phyloP scores from a whole-genome alignment of 1,140 invertebrate species.

The Drosophila obscura region DNA sequence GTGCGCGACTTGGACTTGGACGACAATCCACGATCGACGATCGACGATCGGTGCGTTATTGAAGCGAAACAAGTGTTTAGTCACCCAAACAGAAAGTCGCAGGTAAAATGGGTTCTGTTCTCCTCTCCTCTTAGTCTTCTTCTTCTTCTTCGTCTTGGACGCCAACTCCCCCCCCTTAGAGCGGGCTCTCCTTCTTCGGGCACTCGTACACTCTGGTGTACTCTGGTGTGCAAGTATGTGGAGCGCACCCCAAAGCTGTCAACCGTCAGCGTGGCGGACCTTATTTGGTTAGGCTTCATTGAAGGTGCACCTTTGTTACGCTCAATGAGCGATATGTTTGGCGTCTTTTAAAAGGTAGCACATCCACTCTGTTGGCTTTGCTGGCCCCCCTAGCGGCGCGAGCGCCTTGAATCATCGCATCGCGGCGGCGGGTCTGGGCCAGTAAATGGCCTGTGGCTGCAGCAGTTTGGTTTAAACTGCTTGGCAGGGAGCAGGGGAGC shows the following conservation, averaged over 20 bases:
- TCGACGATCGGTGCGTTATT: slow-evolving; percentile 78
- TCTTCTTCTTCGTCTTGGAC: not conserved
- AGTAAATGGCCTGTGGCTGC: slow-evolving; percentile 48
- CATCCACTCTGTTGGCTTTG: slow-evolving; percentile 1
- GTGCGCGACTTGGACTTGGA: slow-evolving; percentile 10
- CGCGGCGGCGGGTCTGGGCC: slow-evolving; percentile 27
- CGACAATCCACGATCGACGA: slow-evolving; percentile 2
- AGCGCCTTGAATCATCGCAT: slow-evolving; percentile 55
- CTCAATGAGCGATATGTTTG: slow-evolving; percentile 77
- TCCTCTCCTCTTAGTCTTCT: not conserved
- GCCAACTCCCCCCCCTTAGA: not conserved
- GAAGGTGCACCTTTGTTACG: slow-evolving; percentile 84
- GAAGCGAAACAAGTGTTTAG: slow-evolving; percentile 84
- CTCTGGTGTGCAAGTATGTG: slow-evolving; percentile 19
- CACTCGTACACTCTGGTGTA: not conserved
- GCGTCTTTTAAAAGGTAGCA: slow-evolving; percentile 27
- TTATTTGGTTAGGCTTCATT: slow-evolving; percentile 84
- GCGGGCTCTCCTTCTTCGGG: slow-evolving; percentile 6
- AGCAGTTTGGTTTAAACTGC: slow-evolving; percentile 10
- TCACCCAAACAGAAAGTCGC: slow-evolving; percentile 76
- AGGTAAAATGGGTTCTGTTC: slow-evolving; percentile 76
- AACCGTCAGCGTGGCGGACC: slow-evolving; percentile 59
- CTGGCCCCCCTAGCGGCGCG: slow-evolving; percentile 3
- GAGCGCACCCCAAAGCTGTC: slow-evolving; percentile 77
- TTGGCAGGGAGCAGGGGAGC: not conserved